phyloP scores from a whole-genome alignment of 2,888 invertebrate species.

The Sthenelais limicola region DNA sequence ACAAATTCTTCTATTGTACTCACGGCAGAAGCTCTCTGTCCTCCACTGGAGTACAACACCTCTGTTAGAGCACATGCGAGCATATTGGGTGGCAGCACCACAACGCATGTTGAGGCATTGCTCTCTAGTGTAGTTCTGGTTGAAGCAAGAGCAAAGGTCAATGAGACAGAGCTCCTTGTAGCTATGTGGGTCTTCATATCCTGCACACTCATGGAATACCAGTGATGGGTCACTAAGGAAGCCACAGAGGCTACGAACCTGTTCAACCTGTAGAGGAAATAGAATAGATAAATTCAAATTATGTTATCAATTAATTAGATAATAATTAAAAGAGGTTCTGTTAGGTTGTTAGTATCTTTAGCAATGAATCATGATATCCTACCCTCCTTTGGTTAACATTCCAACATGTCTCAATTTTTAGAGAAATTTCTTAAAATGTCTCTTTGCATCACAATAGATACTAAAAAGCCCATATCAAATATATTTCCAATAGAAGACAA shows the following conservation, averaged over 20 bases:
- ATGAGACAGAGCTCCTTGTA: constrained; percentile 44
- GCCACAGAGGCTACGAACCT: constrained; percentile 11
- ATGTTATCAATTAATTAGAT: background rate
- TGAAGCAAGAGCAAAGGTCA: constrained; percentile 49
- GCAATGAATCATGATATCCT: no score
- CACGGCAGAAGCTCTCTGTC: constrained; percentile 47
- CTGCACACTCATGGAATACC: constrained; percentile 42
- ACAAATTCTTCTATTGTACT: no score
- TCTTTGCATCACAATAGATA: no score
- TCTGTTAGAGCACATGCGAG: constrained; percentile 48
- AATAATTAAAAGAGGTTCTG: no score
- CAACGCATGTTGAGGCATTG: constrained; percentile 43
- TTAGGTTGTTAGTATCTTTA: no score
- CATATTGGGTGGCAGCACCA: constrained; percentile 46
- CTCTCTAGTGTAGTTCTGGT: background rate
- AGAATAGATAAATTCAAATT: background rate
- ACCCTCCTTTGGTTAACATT: no score
- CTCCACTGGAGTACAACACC: constrained; percentile 52
- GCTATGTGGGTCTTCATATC: constrained; percentile 37
- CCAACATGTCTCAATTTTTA: no score
- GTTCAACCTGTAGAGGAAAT: background rate
- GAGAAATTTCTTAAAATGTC: no score
- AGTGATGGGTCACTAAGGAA: constrained; percentile 32
- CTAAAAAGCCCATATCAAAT: background rate
- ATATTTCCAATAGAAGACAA: background rate